phyloP scores from a whole-genome alignment of 2,113 vertebrate genomes.

The Tupaia tana region DNA sequence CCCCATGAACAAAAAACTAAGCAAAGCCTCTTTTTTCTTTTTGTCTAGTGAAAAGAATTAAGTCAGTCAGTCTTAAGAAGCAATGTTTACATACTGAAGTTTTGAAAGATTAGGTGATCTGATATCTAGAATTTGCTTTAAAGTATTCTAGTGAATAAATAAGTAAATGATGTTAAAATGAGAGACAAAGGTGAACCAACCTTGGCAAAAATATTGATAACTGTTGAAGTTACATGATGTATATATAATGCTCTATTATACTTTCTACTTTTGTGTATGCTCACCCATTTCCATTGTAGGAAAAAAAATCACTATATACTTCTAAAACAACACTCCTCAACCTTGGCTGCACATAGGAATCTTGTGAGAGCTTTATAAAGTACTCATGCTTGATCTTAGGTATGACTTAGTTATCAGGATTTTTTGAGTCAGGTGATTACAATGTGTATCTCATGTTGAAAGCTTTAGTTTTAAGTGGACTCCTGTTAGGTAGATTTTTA shows the following conservation, averaged over 20 bases:
- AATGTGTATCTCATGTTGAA: neutral
- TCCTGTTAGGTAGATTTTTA: constrained; percentile 1
- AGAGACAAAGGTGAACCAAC: neutral
- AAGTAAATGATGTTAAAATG: constrained; percentile 34
- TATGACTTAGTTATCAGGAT: neutral
- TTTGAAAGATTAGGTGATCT: constrained; percentile 36
- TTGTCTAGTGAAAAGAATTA: constrained; percentile 62
- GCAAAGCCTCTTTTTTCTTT: constrained; percentile 19
- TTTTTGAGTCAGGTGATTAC: constrained; percentile 5
- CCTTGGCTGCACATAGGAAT: neutral
- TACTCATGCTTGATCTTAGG: neutral
- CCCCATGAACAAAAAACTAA: constrained; percentile 58
- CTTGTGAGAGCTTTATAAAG: neutral
- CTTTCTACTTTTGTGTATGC: neutral
- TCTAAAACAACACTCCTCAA: constrained; percentile 1
- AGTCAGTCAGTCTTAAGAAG: constrained; percentile 46
- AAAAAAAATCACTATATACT: neutral
- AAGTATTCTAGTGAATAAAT: constrained; percentile 37
- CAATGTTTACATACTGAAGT: constrained; percentile 30
- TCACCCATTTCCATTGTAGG: neutral
- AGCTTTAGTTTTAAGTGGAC: constrained; percentile 7
- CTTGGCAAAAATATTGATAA: constrained; percentile 5
- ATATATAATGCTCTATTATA: neutral
- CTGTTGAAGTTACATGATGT: neutral
- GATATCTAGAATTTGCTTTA: constrained; percentile 33